These are phyloP conservation scores for Axinella damicornis DNA, from an alignment of 37 sponge, comb jelly and placozoan species.

Conservation along the genomic window DNA sequence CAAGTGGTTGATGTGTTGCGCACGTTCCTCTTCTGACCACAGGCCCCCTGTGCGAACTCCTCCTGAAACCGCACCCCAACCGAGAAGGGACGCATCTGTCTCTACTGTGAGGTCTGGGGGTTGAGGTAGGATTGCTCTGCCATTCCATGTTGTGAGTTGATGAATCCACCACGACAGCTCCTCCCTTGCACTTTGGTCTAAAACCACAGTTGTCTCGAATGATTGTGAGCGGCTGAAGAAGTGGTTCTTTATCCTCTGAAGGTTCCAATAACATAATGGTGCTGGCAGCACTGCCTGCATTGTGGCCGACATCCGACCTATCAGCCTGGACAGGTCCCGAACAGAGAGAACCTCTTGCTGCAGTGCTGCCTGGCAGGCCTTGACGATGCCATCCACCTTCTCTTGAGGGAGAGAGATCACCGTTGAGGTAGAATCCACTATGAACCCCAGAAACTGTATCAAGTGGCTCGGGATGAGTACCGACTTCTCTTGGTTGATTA, in stretches of 20 bases:
- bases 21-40: conserved; percentile 48
- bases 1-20: conserved; percentile 55
- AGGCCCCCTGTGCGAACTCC: conserved; percentile 34
- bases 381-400: conserved; percentile 20
- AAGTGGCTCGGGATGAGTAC: neutral
- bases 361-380: neutral
- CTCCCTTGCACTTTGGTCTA: neutral
- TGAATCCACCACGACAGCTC: neutral
- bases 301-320: conserved; percentile 33
- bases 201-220: neutral
- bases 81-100: conserved; percentile 58
- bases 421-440: conserved; percentile 22
- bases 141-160: neutral
- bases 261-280: conserved; percentile 33
- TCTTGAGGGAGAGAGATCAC: conserved; percentile 29
- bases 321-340: conserved; percentile 18
- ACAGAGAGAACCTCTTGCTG: neutral
- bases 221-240: neutral
- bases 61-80: conserved; percentile 44
- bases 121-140: neutral
- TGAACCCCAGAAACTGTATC: conserved; percentile 17
- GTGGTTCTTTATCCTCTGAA: conserved; percentile 21
- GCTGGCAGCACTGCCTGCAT: conserved; percentile 38
- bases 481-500: conserved; percentile 17
- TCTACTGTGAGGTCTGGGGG: conserved; percentile 12